Conservation (phyloP, 1,140 invertebrate species). For the Neodiprion fabricii region DNA sequence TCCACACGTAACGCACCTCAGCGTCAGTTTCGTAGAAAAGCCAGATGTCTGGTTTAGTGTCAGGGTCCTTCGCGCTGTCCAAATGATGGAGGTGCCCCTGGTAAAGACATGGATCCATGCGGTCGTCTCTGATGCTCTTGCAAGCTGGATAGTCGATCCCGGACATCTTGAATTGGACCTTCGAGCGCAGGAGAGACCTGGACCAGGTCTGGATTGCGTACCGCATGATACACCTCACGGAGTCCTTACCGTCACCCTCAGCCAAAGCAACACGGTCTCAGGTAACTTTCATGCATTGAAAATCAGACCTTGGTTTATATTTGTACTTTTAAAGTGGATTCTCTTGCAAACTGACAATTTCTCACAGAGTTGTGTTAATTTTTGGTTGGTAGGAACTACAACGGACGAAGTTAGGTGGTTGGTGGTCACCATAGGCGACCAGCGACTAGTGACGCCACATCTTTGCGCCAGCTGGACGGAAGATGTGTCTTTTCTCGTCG, state of each 20-base stretch:
- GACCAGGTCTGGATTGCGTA: conserved; percentile 44
- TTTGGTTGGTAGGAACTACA: conserved; percentile 24
- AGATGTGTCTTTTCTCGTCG: conserved; percentile 62
- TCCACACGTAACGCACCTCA: conserved; percentile 62
- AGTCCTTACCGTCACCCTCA: conserved; percentile 58
- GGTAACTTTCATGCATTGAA: conserved; percentile 23
- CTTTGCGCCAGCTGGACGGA: conserved; percentile 58
- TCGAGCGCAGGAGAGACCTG: conserved; percentile 55
- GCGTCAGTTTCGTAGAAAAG: conserved; percentile 63
- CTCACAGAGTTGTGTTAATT: conserved; percentile 6
- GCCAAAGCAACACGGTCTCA: conserved; percentile 42
- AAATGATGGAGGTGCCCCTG: conserved; percentile 66
- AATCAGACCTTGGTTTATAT: conserved; percentile 31
- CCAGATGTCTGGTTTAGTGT: conserved; percentile 67
- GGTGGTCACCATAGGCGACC: conserved; percentile 58
- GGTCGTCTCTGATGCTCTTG: conserved; percentile 64
- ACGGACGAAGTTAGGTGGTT: conserved; percentile 56
- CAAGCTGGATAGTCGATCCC: conserved; percentile 65
- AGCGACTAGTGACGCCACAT: conserved; percentile 56
- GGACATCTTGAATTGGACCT: conserved; percentile 61
- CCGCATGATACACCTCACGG: conserved; percentile 55
- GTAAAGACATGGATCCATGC: conserved; percentile 67
- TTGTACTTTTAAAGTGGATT: background rate
- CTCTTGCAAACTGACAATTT: no score
- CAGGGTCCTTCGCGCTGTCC: conserved; percentile 57